These are phyloP conservation scores for Tragelaphus imberbis DNA, from an alignment of 2,113 vertebrate genomes.

Conservation along the genomic window DNA sequence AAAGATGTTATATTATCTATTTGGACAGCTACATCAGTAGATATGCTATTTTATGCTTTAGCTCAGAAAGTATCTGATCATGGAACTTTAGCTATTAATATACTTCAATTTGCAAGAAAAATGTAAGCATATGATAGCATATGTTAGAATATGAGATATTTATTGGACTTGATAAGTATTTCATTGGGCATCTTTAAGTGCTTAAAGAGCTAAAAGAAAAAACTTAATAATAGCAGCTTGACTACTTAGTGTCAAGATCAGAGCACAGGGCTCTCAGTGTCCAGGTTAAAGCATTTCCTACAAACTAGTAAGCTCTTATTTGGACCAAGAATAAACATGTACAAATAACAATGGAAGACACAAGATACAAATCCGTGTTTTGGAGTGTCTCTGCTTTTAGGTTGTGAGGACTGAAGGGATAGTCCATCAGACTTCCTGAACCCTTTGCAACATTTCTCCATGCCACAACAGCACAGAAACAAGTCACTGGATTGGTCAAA, in stretches of 20 bases:
- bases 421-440: background rate
- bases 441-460: background rate
- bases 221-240: background rate
- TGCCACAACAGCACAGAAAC: background rate
- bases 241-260: background rate
- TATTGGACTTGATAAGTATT: background rate
- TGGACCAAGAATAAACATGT: background rate
- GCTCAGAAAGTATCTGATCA: background rate
- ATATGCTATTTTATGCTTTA: background rate
- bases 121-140: background rate
- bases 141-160: background rate
- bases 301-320: background rate
- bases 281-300: background rate
- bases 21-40: background rate
- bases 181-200: background rate
- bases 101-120: background rate
- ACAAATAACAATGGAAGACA: background rate
- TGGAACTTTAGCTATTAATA: background rate
- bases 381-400: background rate
- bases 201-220: background rate
- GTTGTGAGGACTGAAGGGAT: background rate
- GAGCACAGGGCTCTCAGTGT: background rate
- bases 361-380: background rate
- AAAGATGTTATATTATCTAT: background rate
- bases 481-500: background rate